Conservation (phyloP, 2,113 vertebrate species). For the Rhinolophus sinicus region DNA sequence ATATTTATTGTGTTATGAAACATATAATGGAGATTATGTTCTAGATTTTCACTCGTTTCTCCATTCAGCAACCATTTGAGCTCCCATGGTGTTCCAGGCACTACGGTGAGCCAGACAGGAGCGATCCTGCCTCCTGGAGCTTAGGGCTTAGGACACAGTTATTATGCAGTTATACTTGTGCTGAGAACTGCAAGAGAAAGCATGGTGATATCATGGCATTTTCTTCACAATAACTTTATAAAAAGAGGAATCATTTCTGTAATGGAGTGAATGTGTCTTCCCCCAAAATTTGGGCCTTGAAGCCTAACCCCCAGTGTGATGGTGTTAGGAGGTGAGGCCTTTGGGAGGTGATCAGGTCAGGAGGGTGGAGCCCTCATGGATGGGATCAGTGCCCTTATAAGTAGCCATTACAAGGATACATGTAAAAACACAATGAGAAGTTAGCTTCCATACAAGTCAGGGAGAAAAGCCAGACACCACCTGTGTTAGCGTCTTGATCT, state of each 20-base stretch:
- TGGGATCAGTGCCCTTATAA: not conserved
- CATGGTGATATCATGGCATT: rapidly evolving
- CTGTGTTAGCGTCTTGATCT: not conserved
- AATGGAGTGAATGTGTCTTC: too few species aligned
- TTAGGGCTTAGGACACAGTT: not conserved
- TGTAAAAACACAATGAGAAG: not conserved
- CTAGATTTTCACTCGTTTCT: not conserved
- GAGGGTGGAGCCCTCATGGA: not conserved
- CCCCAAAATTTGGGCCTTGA: not conserved
- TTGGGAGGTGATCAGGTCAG: not conserved
- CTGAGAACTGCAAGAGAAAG: not conserved
- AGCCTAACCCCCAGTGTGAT: not conserved
- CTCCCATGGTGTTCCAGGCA: not conserved
- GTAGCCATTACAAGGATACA: not conserved
- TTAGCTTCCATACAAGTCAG: not conserved
- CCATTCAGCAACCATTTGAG: not conserved
- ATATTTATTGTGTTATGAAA: not conserved
- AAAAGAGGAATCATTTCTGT: not conserved
- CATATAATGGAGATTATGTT: not conserved
- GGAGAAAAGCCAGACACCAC: not conserved
- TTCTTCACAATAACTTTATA: not conserved
- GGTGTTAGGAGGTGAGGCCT: not conserved
- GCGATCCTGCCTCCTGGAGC: rapidly evolving
- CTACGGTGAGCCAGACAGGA: not conserved
- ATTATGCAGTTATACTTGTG: not conserved